Base-by-base conservation (phyloP, 2,797 vertebrate species). In the Rousettus madagascariensis region DNA sequence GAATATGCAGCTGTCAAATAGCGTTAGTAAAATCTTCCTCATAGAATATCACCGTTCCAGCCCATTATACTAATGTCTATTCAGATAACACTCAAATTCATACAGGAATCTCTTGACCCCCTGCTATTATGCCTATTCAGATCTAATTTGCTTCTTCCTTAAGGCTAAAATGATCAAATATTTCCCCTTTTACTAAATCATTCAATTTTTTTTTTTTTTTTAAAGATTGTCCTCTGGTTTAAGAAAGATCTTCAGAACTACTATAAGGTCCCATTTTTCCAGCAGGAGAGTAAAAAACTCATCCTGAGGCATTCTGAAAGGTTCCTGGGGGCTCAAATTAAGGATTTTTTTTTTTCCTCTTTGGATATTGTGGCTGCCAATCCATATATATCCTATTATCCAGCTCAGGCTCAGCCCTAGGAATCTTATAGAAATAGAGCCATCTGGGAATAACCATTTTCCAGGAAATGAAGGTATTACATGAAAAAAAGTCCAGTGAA, bases 41-140 rank as follows among this genome's bases (percentile, higher is more conserved):
- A 8, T 38, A 63, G 59, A 96, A 87, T 16, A 59, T 83, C 41
- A 91, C 24, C 22, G 83, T 87, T 71, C 59, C 78, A 68, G 61
- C 74, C 86, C 66, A 95, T 96, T 92, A 96, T 86, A 92, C 91
- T 95, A 95, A 95, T 43, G 91, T 95, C 95, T 96, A 94, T 83
- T 95, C 85, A 83, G 86, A 95, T 95, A 90, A 95, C 95, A 92
- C 80, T 95, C 93, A 97, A 90, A 95, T 83, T 88, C 77, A 78
- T 69, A 74, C 11, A 86, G 41, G 57, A 85, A 87, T 93, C 43
- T 85, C 55, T 79, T 69, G 65, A 33, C 66, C 68, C 33, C 84
- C 63, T 55, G 68, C 28, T 88, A 59, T 66, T 92, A 83, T 46
- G 24, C 55, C 75, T 55, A 87, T 72, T 93, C 80, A 57, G 78